phyloP scores from a whole-genome alignment of 2,797 vertebrate genomes.

The Alfaro cultratus region DNA sequence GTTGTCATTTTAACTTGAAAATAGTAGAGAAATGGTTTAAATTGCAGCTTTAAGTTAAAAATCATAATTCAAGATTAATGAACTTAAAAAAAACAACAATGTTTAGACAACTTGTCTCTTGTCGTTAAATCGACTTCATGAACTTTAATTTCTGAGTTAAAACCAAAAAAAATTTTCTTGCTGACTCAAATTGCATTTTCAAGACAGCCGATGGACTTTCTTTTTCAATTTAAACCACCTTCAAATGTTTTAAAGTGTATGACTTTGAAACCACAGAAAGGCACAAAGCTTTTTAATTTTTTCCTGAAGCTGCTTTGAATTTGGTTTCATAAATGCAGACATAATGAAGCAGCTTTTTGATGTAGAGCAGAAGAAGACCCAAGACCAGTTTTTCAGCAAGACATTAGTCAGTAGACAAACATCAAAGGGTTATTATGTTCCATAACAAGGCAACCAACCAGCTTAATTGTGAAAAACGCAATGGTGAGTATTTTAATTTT shows the following conservation, averaged over 20 bases:
- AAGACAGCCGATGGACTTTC: too few species aligned
- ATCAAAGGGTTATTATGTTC: constrained; percentile 8
- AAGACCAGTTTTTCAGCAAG: constrained; percentile 15
- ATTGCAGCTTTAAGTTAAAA: too few species aligned
- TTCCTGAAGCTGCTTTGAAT: background rate
- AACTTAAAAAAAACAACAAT: too few species aligned
- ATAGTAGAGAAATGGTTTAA: too few species aligned
- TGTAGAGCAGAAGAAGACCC: constrained; percentile 9
- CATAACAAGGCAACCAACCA: constrained; percentile 6
- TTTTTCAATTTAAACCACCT: too few species aligned
- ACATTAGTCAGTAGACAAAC: constrained; percentile 12
- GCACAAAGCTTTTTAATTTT: background rate
- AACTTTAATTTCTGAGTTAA: too few species aligned
- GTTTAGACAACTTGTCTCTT: too few species aligned
- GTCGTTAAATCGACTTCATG: too few species aligned
- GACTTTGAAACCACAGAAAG: background rate
- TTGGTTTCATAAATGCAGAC: background rate
- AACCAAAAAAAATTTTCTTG: too few species aligned
- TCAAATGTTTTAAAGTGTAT: background rate
- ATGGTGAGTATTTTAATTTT: constrained; percentile 33
- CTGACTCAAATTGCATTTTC: too few species aligned
- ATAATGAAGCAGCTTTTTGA: background rate
- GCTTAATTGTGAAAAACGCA: constrained; percentile 43
- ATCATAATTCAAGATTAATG: too few species aligned
- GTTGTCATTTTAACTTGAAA: too few species aligned